Base-by-base conservation (phyloP, 2,888 invertebrate genomes). In the Rhamphomyia laevipes region DNA sequence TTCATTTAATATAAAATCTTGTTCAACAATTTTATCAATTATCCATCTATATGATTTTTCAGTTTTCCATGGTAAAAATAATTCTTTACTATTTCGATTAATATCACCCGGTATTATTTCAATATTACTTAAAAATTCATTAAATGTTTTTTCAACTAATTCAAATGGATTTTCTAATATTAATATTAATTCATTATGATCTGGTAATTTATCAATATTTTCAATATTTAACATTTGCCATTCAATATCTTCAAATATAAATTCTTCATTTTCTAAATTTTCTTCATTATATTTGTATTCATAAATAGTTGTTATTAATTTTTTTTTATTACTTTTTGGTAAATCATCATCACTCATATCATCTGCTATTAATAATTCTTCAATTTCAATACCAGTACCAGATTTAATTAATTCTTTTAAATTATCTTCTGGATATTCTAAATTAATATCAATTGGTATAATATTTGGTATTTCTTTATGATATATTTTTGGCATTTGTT, bases 1-100 rank as follows among this genome's bases (percentile, higher is more conserved):
- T 45, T 77, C 73, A 1, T 63, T 65, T 10, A 86, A 63, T 21
- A 86, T 73, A 54, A 74, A 70, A 38, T 81, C 76, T 71, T 89
- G 89, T 57, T 83, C 78, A 49, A 78, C 76, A 2, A 78, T 61
- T 59, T 79, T 76, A 47, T 77, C 74, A 42, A 59, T 49, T 4
- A 63, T 53, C 57, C 61, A 61, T 3, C 60, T 58, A 50, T 60
- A 58, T 10, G 60, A 59, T 17, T 58, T 44, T 51, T 66, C 65
- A 10, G 51, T 43, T 17, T 61, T 53, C 53, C 59, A 56, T 1
- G 63, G 58, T 35, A 9, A 33, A 30, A 6, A 18, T 35, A 17
- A 18, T 45, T 21, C 6, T 60, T 30, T 30, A 9, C 30, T 30
- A 11, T 30, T 30, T 51, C 57, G 1, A 56, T 18, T 1, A 63